Conservation (phyloP, 2,797 vertebrate genomes). For the Eospalax fontanierii region DNA sequence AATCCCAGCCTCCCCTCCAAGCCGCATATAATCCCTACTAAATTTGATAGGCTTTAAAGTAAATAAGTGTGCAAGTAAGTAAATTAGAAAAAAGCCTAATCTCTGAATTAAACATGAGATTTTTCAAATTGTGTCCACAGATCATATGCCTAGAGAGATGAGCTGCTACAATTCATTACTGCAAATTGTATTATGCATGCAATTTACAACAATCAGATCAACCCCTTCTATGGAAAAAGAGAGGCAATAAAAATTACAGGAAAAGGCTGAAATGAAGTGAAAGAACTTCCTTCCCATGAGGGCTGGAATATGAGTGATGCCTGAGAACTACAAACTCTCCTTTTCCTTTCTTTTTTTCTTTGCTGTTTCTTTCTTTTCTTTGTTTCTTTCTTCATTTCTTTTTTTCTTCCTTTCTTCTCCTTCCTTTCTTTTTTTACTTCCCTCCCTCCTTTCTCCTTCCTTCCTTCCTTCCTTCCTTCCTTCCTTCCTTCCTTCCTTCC, state of each 20-base stretch:
- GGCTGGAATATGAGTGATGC: not conserved
- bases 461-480: too few species aligned
- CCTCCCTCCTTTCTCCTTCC: too few species aligned
- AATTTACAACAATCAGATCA: slow-evolving; percentile 35
- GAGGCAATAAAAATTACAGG: not conserved
- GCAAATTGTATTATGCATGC: not conserved
- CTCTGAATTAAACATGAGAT: not conserved
- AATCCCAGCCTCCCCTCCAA: too few species aligned
- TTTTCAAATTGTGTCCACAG: slow-evolving; percentile 33
- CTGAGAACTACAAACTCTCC: not conserved
- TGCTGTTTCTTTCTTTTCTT: too few species aligned
- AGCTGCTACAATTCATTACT: not conserved
- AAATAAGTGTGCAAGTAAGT: not conserved
- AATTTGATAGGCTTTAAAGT: not conserved
- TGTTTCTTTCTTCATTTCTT: too few species aligned
- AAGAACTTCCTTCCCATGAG: not conserved
- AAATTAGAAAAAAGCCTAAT: not conserved
- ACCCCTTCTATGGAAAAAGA: slow-evolving; percentile 4
- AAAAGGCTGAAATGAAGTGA: slow-evolving; percentile 52
- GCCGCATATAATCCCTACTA: not conserved
- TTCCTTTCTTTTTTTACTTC: too few species aligned
- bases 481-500: too few species aligned
- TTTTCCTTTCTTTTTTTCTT: too few species aligned
- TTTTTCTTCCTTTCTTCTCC: too few species aligned
- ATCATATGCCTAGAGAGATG: not conserved